phyloP scores from a whole-genome alignment of 1,140 invertebrate genomes.

The Trachelipus rathkii region DNA sequence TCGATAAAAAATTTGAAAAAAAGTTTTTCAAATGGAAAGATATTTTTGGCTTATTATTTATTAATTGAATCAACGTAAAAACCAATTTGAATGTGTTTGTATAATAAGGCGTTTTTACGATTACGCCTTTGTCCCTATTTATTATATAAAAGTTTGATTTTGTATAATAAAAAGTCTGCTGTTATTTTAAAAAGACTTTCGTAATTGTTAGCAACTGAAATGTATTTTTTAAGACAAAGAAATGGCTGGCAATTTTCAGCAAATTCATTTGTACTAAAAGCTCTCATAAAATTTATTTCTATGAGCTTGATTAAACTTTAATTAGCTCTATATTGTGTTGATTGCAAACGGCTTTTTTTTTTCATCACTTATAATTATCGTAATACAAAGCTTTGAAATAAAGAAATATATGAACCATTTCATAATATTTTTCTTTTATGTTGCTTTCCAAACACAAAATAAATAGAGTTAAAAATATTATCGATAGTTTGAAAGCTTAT shows the following conservation, averaged over 20 bases:
- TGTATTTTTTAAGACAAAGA: not conserved
- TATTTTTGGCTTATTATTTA: not conserved
- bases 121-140: not conserved
- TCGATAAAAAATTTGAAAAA: not conserved
- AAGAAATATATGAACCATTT: no score
- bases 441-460: no score
- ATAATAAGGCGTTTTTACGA: not conserved
- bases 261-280: slow-evolving; percentile 9
- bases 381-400: no score
- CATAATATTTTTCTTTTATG: no score
- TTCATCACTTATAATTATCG: no score
- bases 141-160: no score
- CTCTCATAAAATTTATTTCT: not conserved
- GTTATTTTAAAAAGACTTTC: no score
- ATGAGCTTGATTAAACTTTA: not conserved
- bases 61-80: slow-evolving; percentile 8
- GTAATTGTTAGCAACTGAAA: not conserved
- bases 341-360: no score
- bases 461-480: no score
- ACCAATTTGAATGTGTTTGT: not conserved
- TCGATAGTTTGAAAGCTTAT: no score
- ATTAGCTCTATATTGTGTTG: not conserved
- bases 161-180: no score
- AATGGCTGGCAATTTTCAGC: not conserved
- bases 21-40: not conserved